Evolutionary conservation across 2,797 vertebrate species (phyloP).

Genomic region (Bufotes viridis): DNA sequence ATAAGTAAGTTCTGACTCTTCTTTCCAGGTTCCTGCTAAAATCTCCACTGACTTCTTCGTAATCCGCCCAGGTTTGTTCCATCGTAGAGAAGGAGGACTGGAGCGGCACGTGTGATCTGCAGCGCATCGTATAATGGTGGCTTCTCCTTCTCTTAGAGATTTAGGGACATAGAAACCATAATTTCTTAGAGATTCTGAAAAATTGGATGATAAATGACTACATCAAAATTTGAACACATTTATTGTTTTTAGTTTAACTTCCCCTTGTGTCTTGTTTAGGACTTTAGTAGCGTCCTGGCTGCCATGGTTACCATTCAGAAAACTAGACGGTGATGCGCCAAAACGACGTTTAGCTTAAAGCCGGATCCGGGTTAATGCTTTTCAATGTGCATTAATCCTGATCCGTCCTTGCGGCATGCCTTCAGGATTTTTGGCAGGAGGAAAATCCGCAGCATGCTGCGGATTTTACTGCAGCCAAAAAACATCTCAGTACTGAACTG

Average conservation of each 20-base stretch:
- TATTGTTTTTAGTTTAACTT: background rate
- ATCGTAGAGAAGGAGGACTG: slow-evolving; percentile 11
- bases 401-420: no score
- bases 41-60: background rate
- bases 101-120: slow-evolving; percentile 8
- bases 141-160: background rate
- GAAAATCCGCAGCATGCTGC: no score
- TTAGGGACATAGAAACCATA: background rate
- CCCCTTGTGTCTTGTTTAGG: no score
- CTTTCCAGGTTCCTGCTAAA: background rate
- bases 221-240: background rate
- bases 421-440: no score
- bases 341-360: no score
- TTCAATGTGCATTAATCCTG: no score
- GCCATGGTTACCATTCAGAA: no score
- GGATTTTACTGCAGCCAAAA: no score
- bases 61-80: slow-evolving; percentile 7
- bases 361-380: no score
- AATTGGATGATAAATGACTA: background rate
- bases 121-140: background rate
- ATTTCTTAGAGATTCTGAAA: background rate
- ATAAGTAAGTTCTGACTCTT: slow-evolving; percentile 5
- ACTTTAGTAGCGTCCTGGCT: no score
- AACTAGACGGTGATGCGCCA: no score
- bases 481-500: no score